Evolutionary conservation across 2,888 invertebrate genomes (phyloP).

Genomic region (Cantharis rustica): DNA sequence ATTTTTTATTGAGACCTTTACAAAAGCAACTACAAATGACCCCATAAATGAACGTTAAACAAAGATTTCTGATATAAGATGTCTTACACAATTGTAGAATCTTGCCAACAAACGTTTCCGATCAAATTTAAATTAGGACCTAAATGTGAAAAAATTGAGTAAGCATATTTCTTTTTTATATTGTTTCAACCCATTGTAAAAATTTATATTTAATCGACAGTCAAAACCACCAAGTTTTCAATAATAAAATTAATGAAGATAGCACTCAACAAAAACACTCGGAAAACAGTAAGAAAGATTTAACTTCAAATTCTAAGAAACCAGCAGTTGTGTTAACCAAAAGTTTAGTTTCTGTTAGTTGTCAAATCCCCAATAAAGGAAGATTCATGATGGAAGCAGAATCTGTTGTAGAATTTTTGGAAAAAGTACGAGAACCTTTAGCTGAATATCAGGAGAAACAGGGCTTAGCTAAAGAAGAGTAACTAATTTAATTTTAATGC

Average conservation of each 20-base stretch:
- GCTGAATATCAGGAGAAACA: conserved; percentile 49
- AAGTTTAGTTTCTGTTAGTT: background rate
- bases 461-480: conserved; percentile 48
- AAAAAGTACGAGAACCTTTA: conserved; percentile 46
- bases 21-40: background rate
- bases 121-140: background rate
- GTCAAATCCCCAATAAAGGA: background rate
- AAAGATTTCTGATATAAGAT: background rate
- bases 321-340: background rate
- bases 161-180: background rate
- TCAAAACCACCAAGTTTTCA: background rate
- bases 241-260: background rate
- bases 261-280: background rate
- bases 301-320: background rate
- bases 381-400: background rate
- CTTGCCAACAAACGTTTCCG: background rate
- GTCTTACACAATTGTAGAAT: conserved; percentile 4
- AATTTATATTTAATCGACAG: background rate
- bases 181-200: background rate
- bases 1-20: background rate
- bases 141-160: background rate
- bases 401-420: conserved; percentile 16
- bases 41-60: background rate
- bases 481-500: conserved; percentile 29
- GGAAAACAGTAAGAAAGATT: background rate